Evolutionary conservation across 2,113 vertebrate species (phyloP).

Genomic region (Leuciscus idus): DNA sequence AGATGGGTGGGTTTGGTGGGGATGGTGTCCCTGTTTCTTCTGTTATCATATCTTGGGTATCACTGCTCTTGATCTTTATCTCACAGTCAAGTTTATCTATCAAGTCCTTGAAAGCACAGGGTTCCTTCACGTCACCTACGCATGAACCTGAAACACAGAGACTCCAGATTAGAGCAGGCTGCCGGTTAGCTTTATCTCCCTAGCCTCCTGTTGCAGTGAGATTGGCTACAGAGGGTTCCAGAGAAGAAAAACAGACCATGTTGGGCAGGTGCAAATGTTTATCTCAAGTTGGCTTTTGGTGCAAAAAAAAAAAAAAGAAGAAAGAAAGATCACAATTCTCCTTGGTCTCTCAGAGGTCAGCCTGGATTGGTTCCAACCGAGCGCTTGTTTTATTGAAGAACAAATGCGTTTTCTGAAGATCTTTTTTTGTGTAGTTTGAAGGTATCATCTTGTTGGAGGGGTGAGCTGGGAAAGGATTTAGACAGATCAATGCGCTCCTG

Average conservation of each 20-base stretch:
- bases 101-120: slow-evolving; percentile 63
- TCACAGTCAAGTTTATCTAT: slow-evolving; percentile 60
- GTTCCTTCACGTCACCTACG: slow-evolving; percentile 64
- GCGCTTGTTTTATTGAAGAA: slow-evolving; percentile 41
- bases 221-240: slow-evolving; percentile 65
- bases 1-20: slow-evolving; percentile 39
- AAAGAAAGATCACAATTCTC: slow-evolving; percentile 51
- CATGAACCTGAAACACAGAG: slow-evolving; percentile 55
- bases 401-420: slow-evolving; percentile 49
- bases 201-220: slow-evolving; percentile 65
- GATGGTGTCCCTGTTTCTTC: slow-evolving; percentile 60
- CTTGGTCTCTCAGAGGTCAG: slow-evolving; percentile 57
- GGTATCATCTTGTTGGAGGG: slow-evolving; percentile 40
- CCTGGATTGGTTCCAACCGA: slow-evolving; percentile 60
- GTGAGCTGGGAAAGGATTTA: slow-evolving; percentile 44
- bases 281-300: slow-evolving; percentile 72
- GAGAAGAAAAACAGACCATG: slow-evolving; percentile 1
- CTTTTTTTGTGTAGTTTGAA: slow-evolving; percentile 40
- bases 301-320: slow-evolving; percentile 68
- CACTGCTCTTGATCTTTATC: slow-evolving; percentile 71
- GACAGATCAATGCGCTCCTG: slow-evolving; percentile 47
- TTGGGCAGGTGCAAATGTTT: slow-evolving; percentile 58
- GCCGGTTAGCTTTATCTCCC: slow-evolving; percentile 67
- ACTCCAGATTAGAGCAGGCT: slow-evolving; percentile 71
- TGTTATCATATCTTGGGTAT: slow-evolving; percentile 69